phyloP scores from a whole-genome alignment of 1,140 invertebrate genomes.

The Brachionus asplanchnoidis region DNA sequence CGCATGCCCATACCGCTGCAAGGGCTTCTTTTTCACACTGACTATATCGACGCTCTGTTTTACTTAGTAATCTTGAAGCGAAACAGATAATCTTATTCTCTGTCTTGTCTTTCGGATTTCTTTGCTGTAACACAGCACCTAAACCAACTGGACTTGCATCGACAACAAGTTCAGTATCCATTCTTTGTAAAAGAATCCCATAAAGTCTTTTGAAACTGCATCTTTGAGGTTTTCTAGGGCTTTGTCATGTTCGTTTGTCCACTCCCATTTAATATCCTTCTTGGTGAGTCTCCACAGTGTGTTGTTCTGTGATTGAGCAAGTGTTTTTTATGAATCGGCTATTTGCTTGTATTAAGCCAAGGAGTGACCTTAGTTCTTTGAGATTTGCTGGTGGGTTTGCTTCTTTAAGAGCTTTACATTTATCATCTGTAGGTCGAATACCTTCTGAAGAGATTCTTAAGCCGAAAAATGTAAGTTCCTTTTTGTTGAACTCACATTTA shows the following conservation, averaged over 20 bases:
- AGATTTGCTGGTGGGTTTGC: conserved; percentile 36
- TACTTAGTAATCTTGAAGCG: neutral
- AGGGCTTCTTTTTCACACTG: neutral
- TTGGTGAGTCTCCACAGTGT: conserved; percentile 47
- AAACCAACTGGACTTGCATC: conserved; percentile 51
- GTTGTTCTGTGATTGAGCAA: neutral
- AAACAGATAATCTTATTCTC: conserved; percentile 39
- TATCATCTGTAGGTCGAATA: conserved; percentile 42
- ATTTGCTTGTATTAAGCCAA: neutral
- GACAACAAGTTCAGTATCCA: neutral
- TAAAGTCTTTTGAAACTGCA: neutral
- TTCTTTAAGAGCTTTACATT: conserved; percentile 40
- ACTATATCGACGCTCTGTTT: neutral
- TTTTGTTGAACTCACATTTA: neutral
- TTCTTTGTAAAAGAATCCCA: neutral
- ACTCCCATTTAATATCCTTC: conserved; percentile 45
- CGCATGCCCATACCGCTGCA: neutral
- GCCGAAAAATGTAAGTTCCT: conserved; percentile 49
- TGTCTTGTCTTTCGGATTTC: neutral
- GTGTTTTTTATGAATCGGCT: neutral
- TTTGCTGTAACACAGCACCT: conserved; percentile 57
- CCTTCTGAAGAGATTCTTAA: conserved; percentile 45
- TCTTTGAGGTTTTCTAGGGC: conserved; percentile 8
- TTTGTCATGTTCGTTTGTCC: conserved; percentile 42
- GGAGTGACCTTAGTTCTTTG: conserved; percentile 39